Conservation (phyloP, 2,113 vertebrate genomes). For the Labeo catla region DNA sequence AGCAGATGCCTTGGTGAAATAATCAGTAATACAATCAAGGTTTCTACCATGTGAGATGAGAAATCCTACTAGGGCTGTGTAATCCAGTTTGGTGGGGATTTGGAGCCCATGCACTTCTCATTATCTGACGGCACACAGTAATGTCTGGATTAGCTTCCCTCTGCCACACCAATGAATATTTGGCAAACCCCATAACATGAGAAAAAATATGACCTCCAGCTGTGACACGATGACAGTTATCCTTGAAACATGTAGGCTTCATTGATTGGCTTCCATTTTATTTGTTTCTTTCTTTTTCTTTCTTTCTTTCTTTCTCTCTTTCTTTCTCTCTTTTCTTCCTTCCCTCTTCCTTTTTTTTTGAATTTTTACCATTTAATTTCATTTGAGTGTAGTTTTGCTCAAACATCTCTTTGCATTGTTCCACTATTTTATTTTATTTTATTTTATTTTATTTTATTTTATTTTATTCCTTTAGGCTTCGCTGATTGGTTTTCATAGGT, state of each 20-base stretch:
- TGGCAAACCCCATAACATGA: neutral
- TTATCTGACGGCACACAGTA: constrained; percentile 33
- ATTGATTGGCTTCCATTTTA: neutral
- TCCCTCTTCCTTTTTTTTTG: too few relatives aligned
- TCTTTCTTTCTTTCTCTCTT: too few relatives aligned
- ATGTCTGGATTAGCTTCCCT: constrained; percentile 25
- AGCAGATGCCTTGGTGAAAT: constrained; percentile 33
- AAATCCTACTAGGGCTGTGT: constrained; percentile 30
- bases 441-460: too few relatives aligned
- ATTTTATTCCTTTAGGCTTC: too few relatives aligned
- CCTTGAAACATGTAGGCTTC: neutral
- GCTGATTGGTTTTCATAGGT: too few relatives aligned
- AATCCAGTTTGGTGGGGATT: constrained; percentile 35
- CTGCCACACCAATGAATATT: neutral
- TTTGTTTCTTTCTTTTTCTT: too few relatives aligned
- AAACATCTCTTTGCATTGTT: too few relatives aligned
- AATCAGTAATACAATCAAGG: constrained; percentile 40
- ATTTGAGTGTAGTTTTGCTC: neutral
- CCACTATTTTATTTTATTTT: too few relatives aligned
- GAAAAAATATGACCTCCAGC: neutral
- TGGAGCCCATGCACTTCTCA: constrained; percentile 31
- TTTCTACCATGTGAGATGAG: constrained; percentile 32
- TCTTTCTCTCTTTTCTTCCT: neutral
- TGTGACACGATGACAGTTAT: neutral
- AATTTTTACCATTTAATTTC: neutral